Conservation (phyloP, 2,888 invertebrate genomes). For the Anarsia innoxiella region DNA sequence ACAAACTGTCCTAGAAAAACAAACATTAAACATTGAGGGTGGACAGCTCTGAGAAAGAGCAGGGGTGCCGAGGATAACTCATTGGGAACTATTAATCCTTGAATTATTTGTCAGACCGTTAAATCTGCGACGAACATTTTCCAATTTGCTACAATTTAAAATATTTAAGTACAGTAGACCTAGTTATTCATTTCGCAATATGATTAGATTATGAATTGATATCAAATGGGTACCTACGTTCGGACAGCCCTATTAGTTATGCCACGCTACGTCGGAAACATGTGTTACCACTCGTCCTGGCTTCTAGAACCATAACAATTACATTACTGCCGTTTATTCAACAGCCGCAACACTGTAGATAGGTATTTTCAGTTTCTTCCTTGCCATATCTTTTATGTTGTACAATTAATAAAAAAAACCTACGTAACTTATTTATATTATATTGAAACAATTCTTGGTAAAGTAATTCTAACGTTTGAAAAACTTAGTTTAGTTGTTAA, state of each 20-base stretch:
- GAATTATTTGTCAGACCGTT: constrained; percentile 3
- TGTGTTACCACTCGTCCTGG: constrained; percentile 34
- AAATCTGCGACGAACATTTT: no score
- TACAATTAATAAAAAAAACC: no score
- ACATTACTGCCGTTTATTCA: constrained; percentile 35
- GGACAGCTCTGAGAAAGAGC: constrained; percentile 21
- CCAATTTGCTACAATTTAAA: no score
- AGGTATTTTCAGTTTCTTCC: no score
- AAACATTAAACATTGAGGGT: constrained; percentile 37
- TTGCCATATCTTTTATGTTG: no score
- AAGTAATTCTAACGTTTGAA: no score
- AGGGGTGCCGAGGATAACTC: constrained; percentile 22
- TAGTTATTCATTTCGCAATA: constrained; percentile 32
- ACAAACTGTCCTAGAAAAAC: constrained; percentile 53
- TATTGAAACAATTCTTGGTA: no score
- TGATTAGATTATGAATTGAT: constrained; percentile 41
- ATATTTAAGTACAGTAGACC: no score
- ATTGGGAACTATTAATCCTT: constrained; percentile 1
- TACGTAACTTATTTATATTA: no score
- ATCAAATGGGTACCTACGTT: constrained; percentile 33
- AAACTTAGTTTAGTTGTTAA: no score
- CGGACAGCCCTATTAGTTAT: constrained; percentile 49
- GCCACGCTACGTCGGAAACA: constrained; percentile 34
- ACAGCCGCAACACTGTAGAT: no score
- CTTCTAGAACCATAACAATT: constrained; percentile 48